Evolutionary conservation across 2,888 invertebrate genomes (phyloP).

Genomic region (Trisateles emortualis): DNA sequence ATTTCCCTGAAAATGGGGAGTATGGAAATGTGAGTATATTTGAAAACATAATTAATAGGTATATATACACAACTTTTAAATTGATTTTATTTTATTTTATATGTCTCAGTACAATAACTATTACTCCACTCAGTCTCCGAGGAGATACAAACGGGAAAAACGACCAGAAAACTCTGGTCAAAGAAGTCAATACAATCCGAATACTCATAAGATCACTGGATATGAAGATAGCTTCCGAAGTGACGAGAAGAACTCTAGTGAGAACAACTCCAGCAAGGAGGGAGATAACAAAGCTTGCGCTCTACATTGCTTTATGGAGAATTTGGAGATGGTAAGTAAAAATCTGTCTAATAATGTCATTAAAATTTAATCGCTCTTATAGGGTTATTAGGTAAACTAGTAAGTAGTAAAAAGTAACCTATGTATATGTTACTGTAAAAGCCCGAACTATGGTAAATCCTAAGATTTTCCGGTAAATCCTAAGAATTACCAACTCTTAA

Average conservation of each 20-base stretch:
- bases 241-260: slow-evolving; percentile 61
- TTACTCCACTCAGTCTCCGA: slow-evolving; percentile 55
- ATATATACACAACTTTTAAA: background rate
- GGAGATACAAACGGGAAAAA: slow-evolving; percentile 70
- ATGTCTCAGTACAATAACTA: slow-evolving; percentile 56
- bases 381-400: too few species aligned
- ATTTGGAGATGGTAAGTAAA: slow-evolving; percentile 88
- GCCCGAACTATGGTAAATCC: too few species aligned
- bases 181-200: slow-evolving; percentile 79
- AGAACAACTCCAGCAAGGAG: slow-evolving; percentile 61
- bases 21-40: slow-evolving; percentile 65
- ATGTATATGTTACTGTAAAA: too few species aligned
- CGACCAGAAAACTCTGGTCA: slow-evolving; percentile 74
- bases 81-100: too few species aligned
- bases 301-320: slow-evolving; percentile 90
- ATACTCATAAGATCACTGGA: slow-evolving; percentile 57
- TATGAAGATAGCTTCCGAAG: slow-evolving; percentile 56
- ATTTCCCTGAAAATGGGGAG: slow-evolving; percentile 61
- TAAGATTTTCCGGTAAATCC: too few species aligned
- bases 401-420: too few species aligned
- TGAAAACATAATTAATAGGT: background rate
- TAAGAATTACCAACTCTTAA: too few species aligned
- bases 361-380: too few species aligned
- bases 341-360: too few species aligned
- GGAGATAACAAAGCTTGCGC: slow-evolving; percentile 82